phyloP scores from a whole-genome alignment of 2,113 vertebrate species.

The Taxidea taxus region DNA sequence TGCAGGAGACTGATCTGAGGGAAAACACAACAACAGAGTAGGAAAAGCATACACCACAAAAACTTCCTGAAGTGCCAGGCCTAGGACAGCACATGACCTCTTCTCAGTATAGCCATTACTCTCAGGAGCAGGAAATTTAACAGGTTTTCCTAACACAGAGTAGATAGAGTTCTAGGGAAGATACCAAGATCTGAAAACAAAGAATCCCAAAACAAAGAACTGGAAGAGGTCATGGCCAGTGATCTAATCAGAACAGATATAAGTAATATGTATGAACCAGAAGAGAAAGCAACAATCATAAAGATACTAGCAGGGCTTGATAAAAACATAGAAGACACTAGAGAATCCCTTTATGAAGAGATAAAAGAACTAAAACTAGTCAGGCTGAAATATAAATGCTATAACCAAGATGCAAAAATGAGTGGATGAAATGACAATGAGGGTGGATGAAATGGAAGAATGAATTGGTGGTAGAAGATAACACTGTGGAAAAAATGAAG shows the following conservation, averaged over 20 bases:
- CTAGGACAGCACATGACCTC: background rate
- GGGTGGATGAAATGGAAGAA: background rate
- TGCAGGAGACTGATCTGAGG: background rate
- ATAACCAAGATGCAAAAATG: background rate
- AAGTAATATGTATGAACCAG: background rate
- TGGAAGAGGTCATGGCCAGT: background rate
- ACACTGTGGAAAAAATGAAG: background rate
- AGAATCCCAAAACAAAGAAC: background rate
- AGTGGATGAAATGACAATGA: background rate
- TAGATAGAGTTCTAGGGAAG: background rate
- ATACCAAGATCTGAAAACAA: background rate
- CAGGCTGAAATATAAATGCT: background rate
- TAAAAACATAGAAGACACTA: background rate
- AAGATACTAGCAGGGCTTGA: background rate
- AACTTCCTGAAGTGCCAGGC: background rate
- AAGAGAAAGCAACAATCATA: background rate
- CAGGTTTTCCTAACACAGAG: too few relatives aligned
- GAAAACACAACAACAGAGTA: background rate
- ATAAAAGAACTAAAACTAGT: background rate
- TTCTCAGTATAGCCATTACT: background rate
- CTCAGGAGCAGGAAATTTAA: background rate
- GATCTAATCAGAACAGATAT: background rate
- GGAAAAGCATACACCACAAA: background rate
- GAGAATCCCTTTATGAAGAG: too few relatives aligned
- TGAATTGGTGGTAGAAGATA: background rate